Base-by-base conservation (phyloP, 1,140 invertebrate species). In the Thalassaphorura encarpata region DNA sequence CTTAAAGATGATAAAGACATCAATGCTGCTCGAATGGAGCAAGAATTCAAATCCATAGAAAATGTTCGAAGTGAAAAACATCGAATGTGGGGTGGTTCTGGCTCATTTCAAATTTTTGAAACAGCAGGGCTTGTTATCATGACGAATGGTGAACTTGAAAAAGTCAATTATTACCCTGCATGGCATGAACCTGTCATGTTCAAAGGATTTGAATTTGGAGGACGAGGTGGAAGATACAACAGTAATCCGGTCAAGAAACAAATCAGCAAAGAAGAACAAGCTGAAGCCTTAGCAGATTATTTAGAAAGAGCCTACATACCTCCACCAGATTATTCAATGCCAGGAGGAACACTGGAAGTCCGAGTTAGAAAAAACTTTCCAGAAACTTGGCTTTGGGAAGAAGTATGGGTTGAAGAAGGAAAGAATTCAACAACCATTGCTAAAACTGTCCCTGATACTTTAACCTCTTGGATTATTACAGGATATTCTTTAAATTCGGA, bases 391-490 rank as follows among this genome's bases (percentile, higher is more conserved):
- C 72, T 80, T 69, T 81, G 76, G 77, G 69, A 78, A 68, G 71
- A 68, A 69, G 67, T 76, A 68, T 54, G 11, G 16, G 43, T 6
- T 23, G 46, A 16, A 28, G 75, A 78, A 54, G 69, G 73, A 69
- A 76, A 50, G 29, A 13, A 28, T 48, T 68, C 69, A 53, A 68
- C 71, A 36, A 57, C 67, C 27, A 51, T 81, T 23, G 69, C 67
- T 3, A 75, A 76, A 24, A 71, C 72, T 40, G 82, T 90, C 27
- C 93, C 94, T 0, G 83, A 89, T 60, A 86, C 87, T 0, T 88
- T 97, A 11, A 94, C 89, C 0, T 89, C 88, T 2, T 97, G 92
- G 90, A 77, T 87, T 23, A 78, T 97, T 0, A 89, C 85, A 31
- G 94, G 87, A 1, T 97, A 97, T 69, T 89, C 92, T 0, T 74